Percentiles rank a stretch among this genome's conserved stretches.
phyloP scores from a whole-genome alignment of 2,888 invertebrate species.

The Eupithecia abbreviata region DNA sequence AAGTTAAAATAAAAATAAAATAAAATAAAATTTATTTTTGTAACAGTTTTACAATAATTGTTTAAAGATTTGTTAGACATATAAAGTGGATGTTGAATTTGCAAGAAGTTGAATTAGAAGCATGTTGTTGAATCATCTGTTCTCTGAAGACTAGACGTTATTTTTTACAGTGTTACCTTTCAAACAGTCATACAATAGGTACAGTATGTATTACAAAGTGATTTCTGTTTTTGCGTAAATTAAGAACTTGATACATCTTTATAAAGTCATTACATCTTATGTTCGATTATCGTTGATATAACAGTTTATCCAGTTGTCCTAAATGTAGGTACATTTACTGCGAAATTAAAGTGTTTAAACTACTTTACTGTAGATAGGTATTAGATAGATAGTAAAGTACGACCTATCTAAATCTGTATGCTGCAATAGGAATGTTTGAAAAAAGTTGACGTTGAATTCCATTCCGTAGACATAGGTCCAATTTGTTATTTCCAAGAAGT shows the following conservation, averaged over 20 bases:
- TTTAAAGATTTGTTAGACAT: too few species aligned
- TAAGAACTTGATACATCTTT: background rate
- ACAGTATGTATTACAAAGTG: background rate
- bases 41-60: too few species aligned
- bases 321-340: background rate
- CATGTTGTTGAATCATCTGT: too few species aligned
- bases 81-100: too few species aligned
- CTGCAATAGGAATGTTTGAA: slow-evolving; percentile 19
- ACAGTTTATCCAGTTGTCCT: background rate
- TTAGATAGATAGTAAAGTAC: too few species aligned
- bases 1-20: too few species aligned
- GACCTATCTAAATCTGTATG: background rate
- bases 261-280: too few species aligned
- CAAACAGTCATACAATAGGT: background rate
- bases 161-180: background rate
- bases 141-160: too few species aligned
- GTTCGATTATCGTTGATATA: background rate
- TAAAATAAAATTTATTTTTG: too few species aligned
- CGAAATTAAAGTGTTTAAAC: background rate
- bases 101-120: too few species aligned
- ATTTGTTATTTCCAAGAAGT: slow-evolving; percentile 25
- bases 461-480: slow-evolving; percentile 18
- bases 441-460: slow-evolving; percentile 30
- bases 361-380: too few species aligned
- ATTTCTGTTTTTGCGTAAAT: too few species aligned